A percentile compares a stretch with the other conserved stretches of the same genome.
Evolutionary conservation across 2,113 vertebrate species (phyloP).

Genomic region (Menura novaehollandiae): DNA sequence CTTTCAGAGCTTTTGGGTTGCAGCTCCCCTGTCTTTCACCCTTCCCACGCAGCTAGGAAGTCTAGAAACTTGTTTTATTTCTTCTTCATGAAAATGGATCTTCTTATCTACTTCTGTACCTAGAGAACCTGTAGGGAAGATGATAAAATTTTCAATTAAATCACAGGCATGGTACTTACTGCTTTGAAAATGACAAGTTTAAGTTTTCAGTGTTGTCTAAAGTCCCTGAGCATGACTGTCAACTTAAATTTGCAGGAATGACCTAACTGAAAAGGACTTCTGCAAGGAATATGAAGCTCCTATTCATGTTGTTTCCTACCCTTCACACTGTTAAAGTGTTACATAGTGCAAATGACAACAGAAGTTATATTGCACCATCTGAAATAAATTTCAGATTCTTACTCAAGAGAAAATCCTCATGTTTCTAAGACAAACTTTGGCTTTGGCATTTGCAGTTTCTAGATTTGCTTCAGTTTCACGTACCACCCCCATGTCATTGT

Average conservation of each 20-base stretch:
- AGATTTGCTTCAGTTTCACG: neutral
- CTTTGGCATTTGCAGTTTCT: neutral
- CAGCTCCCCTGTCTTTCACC: neutral
- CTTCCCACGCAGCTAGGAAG: neutral
- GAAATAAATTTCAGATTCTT: neutral
- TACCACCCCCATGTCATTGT: neutral
- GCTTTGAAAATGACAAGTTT: neutral
- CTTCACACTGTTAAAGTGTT: neutral
- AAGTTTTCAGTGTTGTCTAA: neutral
- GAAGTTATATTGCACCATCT: neutral
- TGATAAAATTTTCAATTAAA: neutral
- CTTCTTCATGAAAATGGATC: neutral
- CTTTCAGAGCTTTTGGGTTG: neutral
- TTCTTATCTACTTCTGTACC: neutral
- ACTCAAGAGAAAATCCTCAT: neutral
- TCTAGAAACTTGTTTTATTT: neutral
- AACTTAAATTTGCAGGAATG: neutral
- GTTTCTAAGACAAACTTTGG: neutral
- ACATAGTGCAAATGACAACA: neutral
- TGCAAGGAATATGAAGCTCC: neutral
- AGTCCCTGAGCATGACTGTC: neutral
- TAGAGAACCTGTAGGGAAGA: neutral
- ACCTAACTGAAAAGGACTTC: neutral
- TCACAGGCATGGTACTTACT: neutral
- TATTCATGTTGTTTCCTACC: neutral